Evolutionary conservation across 2,888 invertebrate genomes (phyloP), one percentile per base, ranked within the genome.

Genomic region (Norana najaformis): DNA sequence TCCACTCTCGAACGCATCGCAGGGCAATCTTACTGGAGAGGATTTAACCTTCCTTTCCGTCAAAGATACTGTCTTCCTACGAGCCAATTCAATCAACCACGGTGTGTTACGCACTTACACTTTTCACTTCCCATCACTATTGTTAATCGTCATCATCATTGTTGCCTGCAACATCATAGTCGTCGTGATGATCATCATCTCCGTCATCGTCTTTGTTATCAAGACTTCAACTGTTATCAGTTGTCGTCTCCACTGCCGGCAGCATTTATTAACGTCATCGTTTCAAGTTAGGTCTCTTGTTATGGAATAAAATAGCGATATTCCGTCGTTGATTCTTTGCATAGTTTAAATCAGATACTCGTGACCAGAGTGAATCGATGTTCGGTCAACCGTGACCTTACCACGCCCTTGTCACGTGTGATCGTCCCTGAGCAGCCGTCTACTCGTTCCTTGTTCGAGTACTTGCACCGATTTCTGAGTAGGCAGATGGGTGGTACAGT

Each of bases 71-170:
- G 88, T 91, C 36, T 92, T 91, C 90, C 90, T 92, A 38, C 88
- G 90, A 39, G 91, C 89, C 36, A 92, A 92, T 90, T 88, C 83
- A 83, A 92, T 92, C 82, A 90, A 88, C 18, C 91, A 91, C 36
- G 92, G 92, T 92, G 69, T 36, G 90, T 53, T 3, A 3, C 23
- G 69, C 69, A n/a, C 13, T 69, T 69, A 30, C 69, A 1, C 8
- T n/a, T 69, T 30, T 69, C 47, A 47, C 47, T 16, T 47, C 47
- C 23, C 20, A 47, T 69, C n/a, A 30, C 20, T 14, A 14, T 47
- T 18, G 47, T 39, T 13, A 13, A 16, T 47, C 23, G 47, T 47
- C 69, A n/a, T n/a, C 69, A 8, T 69, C n/a, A n/a, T n/a, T 4
- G n/a, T n/a, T n/a, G n/a, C n/a, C n/a, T n/a, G n/a, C 69, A 30